Evolutionary conservation across 2,888 invertebrate species (phyloP).

Genomic region (Azorinus chamasolen): DNA sequence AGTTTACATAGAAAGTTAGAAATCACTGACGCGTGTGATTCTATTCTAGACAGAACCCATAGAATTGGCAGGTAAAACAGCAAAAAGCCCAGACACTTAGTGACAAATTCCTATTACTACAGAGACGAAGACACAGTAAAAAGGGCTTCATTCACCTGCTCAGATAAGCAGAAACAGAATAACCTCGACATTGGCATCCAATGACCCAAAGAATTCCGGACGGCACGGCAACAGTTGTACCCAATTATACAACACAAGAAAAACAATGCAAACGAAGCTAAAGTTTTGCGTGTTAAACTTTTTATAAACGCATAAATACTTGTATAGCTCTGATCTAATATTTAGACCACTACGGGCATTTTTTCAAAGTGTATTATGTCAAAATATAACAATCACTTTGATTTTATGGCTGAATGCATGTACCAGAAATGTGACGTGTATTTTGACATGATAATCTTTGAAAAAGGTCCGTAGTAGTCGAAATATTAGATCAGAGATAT

Average conservation of each 20-base stretch:
- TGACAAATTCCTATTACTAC: conserved; percentile 26
- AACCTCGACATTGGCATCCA: conserved; percentile 20
- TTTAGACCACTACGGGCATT: no score
- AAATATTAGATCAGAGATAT: no score
- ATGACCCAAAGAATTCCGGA: conserved; percentile 6
- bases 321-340: no score
- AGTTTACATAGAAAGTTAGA: not conserved
- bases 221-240: conserved; percentile 11
- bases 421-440: no score
- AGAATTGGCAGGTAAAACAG: conserved; percentile 14
- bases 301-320: conserved; percentile 19
- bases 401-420: no score
- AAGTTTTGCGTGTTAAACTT: conserved; percentile 1
- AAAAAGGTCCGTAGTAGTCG: no score
- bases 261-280: conserved; percentile 4
- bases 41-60: conserved; percentile 21
- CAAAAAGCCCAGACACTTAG: conserved; percentile 25
- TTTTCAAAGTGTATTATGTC: no score
- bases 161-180: conserved; percentile 7
- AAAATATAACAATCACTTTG: no score
- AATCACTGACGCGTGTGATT: not conserved
- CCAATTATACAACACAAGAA: conserved; percentile 2
- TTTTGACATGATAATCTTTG: no score
- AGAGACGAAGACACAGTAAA: conserved; percentile 18
- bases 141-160: conserved; percentile 2